These are phyloP conservation scores for Panulirus ornatus DNA, from an alignment of 1,140 invertebrate species.

Conservation along the genomic window DNA sequence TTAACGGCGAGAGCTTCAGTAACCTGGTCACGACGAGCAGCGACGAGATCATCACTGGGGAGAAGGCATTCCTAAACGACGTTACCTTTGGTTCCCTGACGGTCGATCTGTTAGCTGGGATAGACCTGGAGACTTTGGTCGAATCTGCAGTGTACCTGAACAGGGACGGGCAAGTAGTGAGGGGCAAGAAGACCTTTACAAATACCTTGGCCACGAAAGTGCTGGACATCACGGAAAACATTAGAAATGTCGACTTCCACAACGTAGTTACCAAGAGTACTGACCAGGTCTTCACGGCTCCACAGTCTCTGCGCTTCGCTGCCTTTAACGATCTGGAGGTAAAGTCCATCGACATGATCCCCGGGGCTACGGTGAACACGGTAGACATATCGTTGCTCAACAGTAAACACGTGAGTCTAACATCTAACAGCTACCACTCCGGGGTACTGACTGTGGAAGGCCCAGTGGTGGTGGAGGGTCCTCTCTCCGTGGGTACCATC, in stretches of 20 bases:
- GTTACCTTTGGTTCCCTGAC: conserved; percentile 36
- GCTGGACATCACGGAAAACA: conserved; percentile 22
- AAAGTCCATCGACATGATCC: neutral
- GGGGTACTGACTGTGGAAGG: conserved; percentile 31
- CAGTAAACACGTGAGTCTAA: conserved; percentile 30
- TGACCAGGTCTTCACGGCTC: conserved; percentile 34
- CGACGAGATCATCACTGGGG: conserved; percentile 1
- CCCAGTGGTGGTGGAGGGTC: neutral
- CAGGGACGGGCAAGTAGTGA: conserved; percentile 27
- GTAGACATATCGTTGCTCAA: conserved; percentile 29
- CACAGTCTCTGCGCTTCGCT: conserved; percentile 25
- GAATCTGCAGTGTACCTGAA: conserved; percentile 37
- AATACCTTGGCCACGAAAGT: neutral
- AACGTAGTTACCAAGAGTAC: conserved; percentile 36
- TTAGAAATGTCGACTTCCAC: conserved; percentile 15
- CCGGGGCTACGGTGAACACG: conserved; percentile 15
- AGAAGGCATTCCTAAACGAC: conserved; percentile 10
- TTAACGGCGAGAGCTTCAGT: conserved; percentile 46
- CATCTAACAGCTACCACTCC: neutral
- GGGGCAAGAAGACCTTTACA: conserved; percentile 27
- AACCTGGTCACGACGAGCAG: conserved; percentile 1
- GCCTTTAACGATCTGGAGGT: conserved; percentile 19
- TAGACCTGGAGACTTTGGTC: conserved; percentile 26
- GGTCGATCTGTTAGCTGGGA: conserved; percentile 1
- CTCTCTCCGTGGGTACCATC: conserved; percentile 7